A percentile compares a stretch with the other conserved stretches of the same genome.
These are phyloP conservation scores for Phrynocephalus forsythii DNA, from an alignment of 2,797 vertebrate species.

Conservation along the genomic window DNA sequence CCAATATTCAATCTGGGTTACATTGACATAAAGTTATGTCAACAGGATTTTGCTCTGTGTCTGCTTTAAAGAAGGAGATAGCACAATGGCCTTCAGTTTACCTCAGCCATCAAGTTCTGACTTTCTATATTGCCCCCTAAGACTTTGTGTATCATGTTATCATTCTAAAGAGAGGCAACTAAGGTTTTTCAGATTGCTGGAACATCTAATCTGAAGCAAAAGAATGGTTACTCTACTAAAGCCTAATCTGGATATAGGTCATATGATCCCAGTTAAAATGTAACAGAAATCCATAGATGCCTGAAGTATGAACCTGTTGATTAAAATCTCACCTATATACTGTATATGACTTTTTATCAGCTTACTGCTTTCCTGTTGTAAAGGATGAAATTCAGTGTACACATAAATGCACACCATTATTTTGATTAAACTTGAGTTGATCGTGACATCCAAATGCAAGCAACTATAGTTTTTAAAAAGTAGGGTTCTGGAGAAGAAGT, in stretches of 20 bases:
- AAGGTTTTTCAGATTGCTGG: neutral
- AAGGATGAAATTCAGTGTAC: no score
- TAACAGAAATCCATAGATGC: neutral
- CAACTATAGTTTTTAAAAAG: no score
- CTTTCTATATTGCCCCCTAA: neutral
- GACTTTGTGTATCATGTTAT: neutral
- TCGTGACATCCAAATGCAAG: no score
- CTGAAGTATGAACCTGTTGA: neutral
- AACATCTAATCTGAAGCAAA: neutral
- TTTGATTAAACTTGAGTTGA: no score
- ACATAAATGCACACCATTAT: no score
- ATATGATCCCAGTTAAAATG: neutral
- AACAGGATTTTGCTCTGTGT: neutral
- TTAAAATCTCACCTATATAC: neutral
- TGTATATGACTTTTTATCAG: no score
- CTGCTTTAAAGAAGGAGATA: neutral
- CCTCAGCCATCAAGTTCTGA: neutral
- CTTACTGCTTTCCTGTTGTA: no score
- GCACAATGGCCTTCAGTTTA: neutral
- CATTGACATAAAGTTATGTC: no score
- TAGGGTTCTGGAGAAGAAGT: no score
- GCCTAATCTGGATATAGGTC: neutral
- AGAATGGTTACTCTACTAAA: neutral
- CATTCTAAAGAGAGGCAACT: neutral
- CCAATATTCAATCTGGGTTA: no score